Evolutionary conservation across 2,113 vertebrate species (phyloP).

Genomic region (Microcebus ravelobensis): DNA sequence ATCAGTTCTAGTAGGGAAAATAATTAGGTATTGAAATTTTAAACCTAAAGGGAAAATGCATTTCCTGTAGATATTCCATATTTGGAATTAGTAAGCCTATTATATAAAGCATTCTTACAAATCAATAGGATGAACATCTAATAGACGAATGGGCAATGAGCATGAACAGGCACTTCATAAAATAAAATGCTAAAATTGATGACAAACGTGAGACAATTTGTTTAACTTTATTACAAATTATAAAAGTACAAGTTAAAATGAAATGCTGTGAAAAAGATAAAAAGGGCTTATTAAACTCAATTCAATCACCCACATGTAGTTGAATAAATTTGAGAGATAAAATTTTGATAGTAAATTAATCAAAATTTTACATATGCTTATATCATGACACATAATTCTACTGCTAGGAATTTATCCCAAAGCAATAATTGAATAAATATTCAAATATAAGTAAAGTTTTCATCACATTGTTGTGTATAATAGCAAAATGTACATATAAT

Average conservation of each 20-base stretch:
- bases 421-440: background rate
- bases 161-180: background rate
- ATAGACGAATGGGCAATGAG: background rate
- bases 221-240: background rate
- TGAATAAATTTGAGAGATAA: background rate
- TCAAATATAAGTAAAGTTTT: background rate
- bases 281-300: background rate
- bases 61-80: background rate
- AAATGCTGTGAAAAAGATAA: background rate
- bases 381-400: background rate
- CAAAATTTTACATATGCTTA: background rate
- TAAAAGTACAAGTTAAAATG: background rate
- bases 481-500: background rate
- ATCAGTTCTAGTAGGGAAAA: background rate
- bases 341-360: background rate
- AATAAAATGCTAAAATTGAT: background rate
- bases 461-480: background rate
- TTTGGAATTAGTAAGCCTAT: background rate
- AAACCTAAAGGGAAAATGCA: background rate
- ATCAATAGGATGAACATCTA: background rate
- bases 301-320: background rate
- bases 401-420: background rate
- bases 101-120: background rate
- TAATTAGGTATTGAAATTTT: background rate
- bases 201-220: background rate